Conservation (phyloP, 2,797 vertebrate species). For the Sebastes minor region DNA sequence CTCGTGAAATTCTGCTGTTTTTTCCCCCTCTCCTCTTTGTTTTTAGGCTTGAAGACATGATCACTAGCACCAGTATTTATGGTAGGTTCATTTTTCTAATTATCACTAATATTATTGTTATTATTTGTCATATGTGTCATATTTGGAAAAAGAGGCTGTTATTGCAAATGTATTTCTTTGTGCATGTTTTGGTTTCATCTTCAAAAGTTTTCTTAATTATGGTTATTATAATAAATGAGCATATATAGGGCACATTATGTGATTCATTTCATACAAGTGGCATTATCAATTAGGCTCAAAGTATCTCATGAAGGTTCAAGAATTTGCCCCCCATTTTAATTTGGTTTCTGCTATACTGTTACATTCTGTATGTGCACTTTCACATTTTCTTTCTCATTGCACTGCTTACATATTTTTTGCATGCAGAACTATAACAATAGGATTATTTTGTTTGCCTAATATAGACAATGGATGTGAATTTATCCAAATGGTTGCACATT, state of each 20-base stretch:
- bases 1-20: conserved; percentile 96
- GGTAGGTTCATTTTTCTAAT: conserved; percentile 94
- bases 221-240: conserved; percentile 6
- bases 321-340: conserved; percentile 33
- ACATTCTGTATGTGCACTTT: conserved; percentile 23
- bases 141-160: conserved; percentile 7
- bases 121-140: conserved; percentile 31
- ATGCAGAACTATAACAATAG: conserved; percentile 26
- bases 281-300: conserved; percentile 34
- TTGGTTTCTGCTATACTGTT: conserved; percentile 14
- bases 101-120: conserved; percentile 46
- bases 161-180: conserved; percentile 22
- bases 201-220: conserved; percentile 39
- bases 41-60: conserved; percentile 95
- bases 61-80: conserved; percentile 99
- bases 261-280: conserved; percentile 35
- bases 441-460: neutral
- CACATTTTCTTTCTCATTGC: conserved; percentile 16
- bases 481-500: neutral
- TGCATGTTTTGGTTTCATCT: conserved; percentile 64
- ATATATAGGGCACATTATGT: conserved; percentile 11
- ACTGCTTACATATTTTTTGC: conserved; percentile 38
- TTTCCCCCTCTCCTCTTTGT: conserved; percentile 81
- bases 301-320: conserved; percentile 11
- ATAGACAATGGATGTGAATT: neutral